Percentiles rank a stretch among this genome's conserved stretches.
phyloP scores from a whole-genome alignment of 92 coral and sea anemone species.

The Paramuricea clavata region DNA sequence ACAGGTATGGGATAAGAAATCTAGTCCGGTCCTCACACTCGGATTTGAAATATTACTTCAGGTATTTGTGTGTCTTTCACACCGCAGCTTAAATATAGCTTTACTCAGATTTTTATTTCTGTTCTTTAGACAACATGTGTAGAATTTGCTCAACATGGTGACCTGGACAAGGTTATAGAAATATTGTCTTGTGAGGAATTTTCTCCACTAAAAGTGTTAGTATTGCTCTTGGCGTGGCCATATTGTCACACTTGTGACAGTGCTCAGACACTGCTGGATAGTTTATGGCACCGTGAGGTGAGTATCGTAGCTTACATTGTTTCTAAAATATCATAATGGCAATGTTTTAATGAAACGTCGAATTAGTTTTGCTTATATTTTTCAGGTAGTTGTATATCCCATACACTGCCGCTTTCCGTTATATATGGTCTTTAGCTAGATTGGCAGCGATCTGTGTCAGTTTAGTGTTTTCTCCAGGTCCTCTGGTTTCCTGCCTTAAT shows the following conservation, averaged over 20 bases:
- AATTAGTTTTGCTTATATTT: too few species aligned
- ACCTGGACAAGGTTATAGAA: slow-evolving; percentile 73
- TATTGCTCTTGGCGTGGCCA: slow-evolving; percentile 95
- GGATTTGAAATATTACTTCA: too few species aligned
- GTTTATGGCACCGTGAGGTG: slow-evolving; percentile 89
- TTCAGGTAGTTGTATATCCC: too few species aligned
- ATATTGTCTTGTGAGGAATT: slow-evolving; percentile 86
- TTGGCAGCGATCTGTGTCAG: too few species aligned
- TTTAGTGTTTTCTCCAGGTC: too few species aligned
- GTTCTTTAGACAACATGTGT: slow-evolving; percentile 86
- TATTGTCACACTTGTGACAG: slow-evolving; percentile 94
- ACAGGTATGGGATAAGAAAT: too few species aligned
- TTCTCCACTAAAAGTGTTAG: slow-evolving; percentile 81
- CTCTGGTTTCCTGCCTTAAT: too few species aligned
- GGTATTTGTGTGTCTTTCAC: too few species aligned
- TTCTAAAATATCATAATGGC: neutral
- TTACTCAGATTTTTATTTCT: neutral
- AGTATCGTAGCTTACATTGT: neutral
- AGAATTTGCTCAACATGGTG: slow-evolving; percentile 82
- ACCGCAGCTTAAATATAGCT: too few species aligned
- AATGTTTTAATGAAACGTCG: neutral
- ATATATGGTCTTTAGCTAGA: too few species aligned
- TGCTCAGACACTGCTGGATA: slow-evolving; percentile 86
- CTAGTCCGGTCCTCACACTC: too few species aligned
- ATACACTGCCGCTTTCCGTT: too few species aligned